phyloP scores from a whole-genome alignment of 2,113 vertebrate genomes.

The Casuarius casuarius region DNA sequence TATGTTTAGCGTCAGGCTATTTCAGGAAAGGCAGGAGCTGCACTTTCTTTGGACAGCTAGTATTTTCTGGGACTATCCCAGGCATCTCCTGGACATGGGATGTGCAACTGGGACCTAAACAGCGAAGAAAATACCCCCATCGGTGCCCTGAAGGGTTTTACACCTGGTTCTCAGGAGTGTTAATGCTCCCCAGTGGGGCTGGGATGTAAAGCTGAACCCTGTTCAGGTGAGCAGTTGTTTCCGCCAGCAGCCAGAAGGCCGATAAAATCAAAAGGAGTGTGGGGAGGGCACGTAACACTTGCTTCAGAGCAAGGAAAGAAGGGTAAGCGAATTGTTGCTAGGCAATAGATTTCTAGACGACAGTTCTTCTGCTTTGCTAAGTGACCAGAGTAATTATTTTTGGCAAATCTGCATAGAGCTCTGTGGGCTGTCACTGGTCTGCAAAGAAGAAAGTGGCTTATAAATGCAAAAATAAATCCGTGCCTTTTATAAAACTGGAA shows the following conservation, averaged over 20 bases:
- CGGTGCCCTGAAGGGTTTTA: neutral
- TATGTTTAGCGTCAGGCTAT: neutral
- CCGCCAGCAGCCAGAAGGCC: neutral
- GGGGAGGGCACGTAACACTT: neutral
- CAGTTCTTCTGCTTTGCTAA: neutral
- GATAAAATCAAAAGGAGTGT: neutral
- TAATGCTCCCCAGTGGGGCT: neutral
- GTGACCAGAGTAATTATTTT: constrained; percentile 48
- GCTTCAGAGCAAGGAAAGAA: neutral
- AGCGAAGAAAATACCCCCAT: neutral
- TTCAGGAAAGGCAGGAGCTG: neutral
- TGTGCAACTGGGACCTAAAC: neutral
- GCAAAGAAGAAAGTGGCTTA: neutral
- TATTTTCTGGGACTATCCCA: neutral
- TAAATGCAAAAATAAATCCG: neutral
- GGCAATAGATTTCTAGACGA: constrained; percentile 37
- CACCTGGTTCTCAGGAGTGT: no score
- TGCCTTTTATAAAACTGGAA: neutral
- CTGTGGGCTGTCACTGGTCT: neutral
- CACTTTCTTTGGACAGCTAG: neutral
- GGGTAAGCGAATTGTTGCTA: neutral
- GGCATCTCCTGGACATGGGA: neutral
- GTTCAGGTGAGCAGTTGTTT: neutral
- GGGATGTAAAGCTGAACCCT: neutral
- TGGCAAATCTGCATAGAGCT: neutral